Conservation (phyloP, 2,888 invertebrate species). For the Drosophila macrothrix region DNA sequence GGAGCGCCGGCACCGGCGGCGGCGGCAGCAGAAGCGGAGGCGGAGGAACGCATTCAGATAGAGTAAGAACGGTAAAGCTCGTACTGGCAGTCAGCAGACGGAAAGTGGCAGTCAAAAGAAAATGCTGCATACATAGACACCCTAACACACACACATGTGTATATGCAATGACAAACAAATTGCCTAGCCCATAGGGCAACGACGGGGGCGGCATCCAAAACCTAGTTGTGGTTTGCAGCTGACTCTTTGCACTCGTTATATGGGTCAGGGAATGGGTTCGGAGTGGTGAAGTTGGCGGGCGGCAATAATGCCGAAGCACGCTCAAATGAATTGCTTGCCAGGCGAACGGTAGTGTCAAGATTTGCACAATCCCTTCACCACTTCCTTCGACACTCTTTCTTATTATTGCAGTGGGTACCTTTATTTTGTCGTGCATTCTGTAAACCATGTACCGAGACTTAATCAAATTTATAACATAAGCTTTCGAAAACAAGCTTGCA, state of each 20-base stretch:
- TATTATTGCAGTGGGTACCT: background rate
- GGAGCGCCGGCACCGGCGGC: constrained; percentile 24
- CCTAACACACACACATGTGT: constrained; percentile 16
- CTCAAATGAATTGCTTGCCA: constrained; percentile 73
- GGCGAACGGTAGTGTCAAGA: constrained; percentile 41
- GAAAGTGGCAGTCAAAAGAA: constrained; percentile 63
- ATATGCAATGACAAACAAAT: constrained; percentile 74
- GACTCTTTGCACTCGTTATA: constrained; percentile 39
- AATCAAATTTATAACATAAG: background rate
- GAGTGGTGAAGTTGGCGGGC: constrained; percentile 4
- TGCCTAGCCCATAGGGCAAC: constrained; percentile 62
- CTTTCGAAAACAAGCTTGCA: background rate
- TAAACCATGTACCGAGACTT: background rate
- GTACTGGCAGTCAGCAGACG: constrained; percentile 32
- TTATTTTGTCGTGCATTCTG: background rate
- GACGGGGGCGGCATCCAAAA: constrained; percentile 63
- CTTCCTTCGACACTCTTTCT: constrained; percentile 9
- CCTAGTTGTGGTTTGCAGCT: constrained; percentile 71
- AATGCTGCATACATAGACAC: constrained; percentile 35
- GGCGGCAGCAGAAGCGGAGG: background rate
- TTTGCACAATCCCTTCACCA: constrained; percentile 9
- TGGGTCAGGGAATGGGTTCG: background rate
- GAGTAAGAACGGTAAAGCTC: constrained; percentile 1
- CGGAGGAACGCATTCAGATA: background rate
- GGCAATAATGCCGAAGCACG: constrained; percentile 40